phyloP scores from a whole-genome alignment of 2,888 invertebrate species.

The Clanis bilineata region DNA sequence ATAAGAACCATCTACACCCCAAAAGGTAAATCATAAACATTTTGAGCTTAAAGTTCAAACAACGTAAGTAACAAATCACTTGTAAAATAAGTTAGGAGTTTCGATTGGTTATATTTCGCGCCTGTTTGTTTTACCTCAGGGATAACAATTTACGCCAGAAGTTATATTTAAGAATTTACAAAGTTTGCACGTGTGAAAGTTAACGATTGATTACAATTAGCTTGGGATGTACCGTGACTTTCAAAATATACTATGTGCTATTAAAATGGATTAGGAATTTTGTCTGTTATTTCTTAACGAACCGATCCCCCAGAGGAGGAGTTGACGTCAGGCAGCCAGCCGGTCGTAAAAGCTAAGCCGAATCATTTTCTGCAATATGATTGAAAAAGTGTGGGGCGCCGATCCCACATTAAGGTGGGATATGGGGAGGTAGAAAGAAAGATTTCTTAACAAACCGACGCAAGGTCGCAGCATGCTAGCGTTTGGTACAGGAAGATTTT shows the following conservation, averaged over 20 bases:
- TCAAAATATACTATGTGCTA: not conserved
- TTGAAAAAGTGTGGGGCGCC: too few relatives aligned
- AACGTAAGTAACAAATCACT: not conserved
- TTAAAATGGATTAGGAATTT: not conserved
- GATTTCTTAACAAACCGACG: too few relatives aligned
- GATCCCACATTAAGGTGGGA: too few relatives aligned
- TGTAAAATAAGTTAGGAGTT: not conserved
- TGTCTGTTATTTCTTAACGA: too few relatives aligned
- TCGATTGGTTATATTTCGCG: not conserved
- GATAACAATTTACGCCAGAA: not conserved
- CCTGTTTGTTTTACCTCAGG: conserved; percentile 2
- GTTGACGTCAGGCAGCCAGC: too few relatives aligned
- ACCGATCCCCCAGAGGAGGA: too few relatives aligned
- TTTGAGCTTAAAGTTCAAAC: not conserved
- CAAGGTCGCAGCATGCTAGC: too few relatives aligned
- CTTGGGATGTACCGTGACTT: not conserved
- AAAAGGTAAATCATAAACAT: not conserved
- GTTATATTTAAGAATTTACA: conserved; percentile 1
- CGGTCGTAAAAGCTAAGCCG: too few relatives aligned
- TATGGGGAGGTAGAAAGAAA: too few relatives aligned
- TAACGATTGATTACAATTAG: not conserved
- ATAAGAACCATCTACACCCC: not conserved
- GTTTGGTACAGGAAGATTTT: too few relatives aligned
- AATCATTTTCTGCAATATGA: too few relatives aligned
- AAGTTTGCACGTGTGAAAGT: not conserved